Percentiles rank a stretch among this genome's conserved stretches.
Evolutionary conservation across 2,113 vertebrate genomes (phyloP).

Genomic region (Siniperca chuatsi): DNA sequence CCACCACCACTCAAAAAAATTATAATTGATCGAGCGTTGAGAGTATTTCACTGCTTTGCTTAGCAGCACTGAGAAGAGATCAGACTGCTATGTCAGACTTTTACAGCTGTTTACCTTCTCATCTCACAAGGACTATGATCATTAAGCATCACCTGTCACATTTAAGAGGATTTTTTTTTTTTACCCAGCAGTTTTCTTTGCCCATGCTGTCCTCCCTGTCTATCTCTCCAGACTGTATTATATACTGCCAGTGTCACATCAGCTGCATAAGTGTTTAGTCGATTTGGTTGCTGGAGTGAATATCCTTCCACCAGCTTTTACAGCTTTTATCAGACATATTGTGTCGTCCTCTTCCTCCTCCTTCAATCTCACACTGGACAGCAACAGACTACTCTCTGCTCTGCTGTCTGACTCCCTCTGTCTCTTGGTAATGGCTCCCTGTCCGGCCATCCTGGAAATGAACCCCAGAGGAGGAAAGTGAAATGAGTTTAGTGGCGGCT

Average conservation of each 20-base stretch:
- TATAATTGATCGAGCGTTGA: neutral
- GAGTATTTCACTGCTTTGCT: neutral
- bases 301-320: neutral
- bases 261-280: neutral
- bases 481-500: neutral
- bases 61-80: neutral
- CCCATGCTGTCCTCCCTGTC: neutral
- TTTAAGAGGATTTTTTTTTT: neutral
- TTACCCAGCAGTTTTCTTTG: too few relatives aligned
- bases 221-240: neutral
- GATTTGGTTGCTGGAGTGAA: neutral
- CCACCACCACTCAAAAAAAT: neutral
- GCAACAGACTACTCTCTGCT: constrained; percentile 8
- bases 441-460: constrained; percentile 10
- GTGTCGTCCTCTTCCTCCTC: neutral
- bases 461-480: constrained; percentile 11
- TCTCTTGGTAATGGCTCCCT: constrained; percentile 48
- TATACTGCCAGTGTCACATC: neutral
- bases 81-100: neutral
- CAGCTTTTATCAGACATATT: neutral
- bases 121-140: neutral
- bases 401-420: constrained; percentile 23
- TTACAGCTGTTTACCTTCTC: neutral
- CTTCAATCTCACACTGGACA: neutral
- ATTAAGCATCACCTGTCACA: neutral